Base-by-base conservation (phyloP, 2,113 vertebrate genomes). In the Chloebia gouldiae region DNA sequence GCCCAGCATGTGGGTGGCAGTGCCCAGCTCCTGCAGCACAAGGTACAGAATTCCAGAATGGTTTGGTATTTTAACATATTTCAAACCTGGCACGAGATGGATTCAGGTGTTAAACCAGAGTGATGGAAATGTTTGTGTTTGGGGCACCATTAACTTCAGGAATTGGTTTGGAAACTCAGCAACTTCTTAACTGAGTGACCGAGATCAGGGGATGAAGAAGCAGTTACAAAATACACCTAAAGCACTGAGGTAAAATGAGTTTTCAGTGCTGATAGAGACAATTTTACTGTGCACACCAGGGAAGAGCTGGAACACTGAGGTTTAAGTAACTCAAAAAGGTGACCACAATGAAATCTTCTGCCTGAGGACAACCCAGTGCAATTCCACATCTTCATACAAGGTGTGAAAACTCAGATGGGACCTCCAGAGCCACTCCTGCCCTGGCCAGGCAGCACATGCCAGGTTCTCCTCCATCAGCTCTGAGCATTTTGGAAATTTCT, bases 351-450 rank as follows among this genome's bases (percentile, higher is more conserved):
- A 57, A 79, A 90, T 6, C 15, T 37, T n/a, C 16, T 21, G 10
- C 27, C 88, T 44, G 64, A 94, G 64, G 59, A 86, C 19, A 49
- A 4, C 39, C 63, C 61, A 33, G 39, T 25, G 50, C 35, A n/a
- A 50, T 0, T 18, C 5, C 66, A 42, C n/a, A 64, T 59, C 49
- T 59, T 60, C 59, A 68, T 11, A 28, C 39, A 47, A 54, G 44
- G 42, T 7, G 54, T 4, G 4, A 63, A 42, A 88, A 11, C 20
- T 30, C 0, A 0, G 28, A n/a, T 7, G 9, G 64, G 56, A 49
- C n/a, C 50, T 81, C 17, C 57, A 51, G 73, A 71, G 53, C 42
- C 72, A 45, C 31, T 39, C 45, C 76, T 63, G 33, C 30, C 54
- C 69, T 86, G 69, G 78, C 44, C 71, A 37, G 13, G 82, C 83